A percentile compares a stretch with the other conserved stretches of the same genome.
Conservation (phyloP, 2,113 vertebrate species). For the Mirounga angustirostris region DNA sequence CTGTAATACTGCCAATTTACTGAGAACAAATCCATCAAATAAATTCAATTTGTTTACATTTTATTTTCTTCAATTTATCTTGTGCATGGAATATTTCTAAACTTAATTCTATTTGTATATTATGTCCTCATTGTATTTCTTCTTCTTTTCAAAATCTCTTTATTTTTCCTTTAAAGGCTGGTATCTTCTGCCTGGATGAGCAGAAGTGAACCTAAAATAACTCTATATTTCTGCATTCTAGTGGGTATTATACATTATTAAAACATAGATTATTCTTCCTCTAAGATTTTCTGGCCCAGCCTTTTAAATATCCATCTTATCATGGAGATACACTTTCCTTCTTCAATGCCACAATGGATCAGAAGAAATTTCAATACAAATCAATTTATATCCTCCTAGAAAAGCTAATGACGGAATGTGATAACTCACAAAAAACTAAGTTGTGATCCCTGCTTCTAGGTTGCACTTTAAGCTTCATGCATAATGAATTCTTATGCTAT, state of each 20-base stretch:
- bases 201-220: neutral
- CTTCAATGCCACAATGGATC: neutral
- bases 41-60: slow-evolving; percentile 67
- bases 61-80: slow-evolving; percentile 71
- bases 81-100: slow-evolving; percentile 52
- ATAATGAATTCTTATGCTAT: neutral
- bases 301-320: neutral
- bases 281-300: neutral
- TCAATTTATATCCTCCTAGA: neutral
- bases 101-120: slow-evolving; percentile 37
- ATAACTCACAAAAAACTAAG: neutral
- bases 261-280: neutral
- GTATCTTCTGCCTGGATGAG: neutral
- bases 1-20: slow-evolving; percentile 45
- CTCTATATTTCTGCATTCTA: neutral
- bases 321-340: neutral
- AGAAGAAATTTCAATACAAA: slow-evolving; percentile 15
- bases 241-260: neutral
- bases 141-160: neutral
- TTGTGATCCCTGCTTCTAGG: neutral
- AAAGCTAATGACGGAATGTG: neutral
- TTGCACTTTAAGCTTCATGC: neutral
- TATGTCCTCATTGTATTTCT: neutral
- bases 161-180: neutral
- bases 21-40: slow-evolving; percentile 63